Percentiles rank a stretch among this genome's conserved stretches.
Evolutionary conservation across 2,113 vertebrate species (phyloP).

Genomic region (Fregetta grallaria): DNA sequence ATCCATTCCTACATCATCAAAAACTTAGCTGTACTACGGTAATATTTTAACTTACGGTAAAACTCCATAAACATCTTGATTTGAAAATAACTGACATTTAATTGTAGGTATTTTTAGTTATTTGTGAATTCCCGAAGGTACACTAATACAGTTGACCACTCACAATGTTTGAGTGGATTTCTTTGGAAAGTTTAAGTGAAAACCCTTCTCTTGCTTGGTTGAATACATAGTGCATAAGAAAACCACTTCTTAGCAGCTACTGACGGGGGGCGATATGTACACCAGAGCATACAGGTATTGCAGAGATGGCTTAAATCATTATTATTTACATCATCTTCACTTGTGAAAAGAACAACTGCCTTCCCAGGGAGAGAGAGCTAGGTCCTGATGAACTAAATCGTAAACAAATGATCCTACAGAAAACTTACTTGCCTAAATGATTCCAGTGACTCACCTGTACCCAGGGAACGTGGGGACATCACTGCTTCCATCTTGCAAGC

Average conservation of each 20-base stretch:
- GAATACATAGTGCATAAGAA: not conserved
- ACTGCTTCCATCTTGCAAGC: not conserved
- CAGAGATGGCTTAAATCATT: not conserved
- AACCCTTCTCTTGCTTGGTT: not conserved
- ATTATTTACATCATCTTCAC: not conserved
- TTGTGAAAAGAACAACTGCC: not conserved
- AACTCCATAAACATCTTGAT: not conserved
- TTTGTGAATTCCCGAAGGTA: not conserved
- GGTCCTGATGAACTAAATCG: not conserved
- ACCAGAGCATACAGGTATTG: not conserved
- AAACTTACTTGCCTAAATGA: not conserved
- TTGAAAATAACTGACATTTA: not conserved
- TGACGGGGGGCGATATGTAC: not conserved
- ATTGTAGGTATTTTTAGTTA: not conserved
- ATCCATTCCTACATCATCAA: not conserved
- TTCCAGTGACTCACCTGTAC: not conserved
- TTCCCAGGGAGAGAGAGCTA: not conserved
- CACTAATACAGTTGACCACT: not conserved
- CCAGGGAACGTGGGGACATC: not conserved
- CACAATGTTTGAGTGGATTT: not conserved
- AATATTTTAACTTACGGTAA: not conserved
- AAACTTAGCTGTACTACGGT: not conserved
- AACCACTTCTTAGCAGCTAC: not conserved
- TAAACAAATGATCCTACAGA: not conserved
- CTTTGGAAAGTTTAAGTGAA: not conserved